A percentile compares a stretch with the other conserved stretches of the same genome.
phyloP scores from a whole-genome alignment of 2,888 invertebrate species.

The Volucella inflata region DNA sequence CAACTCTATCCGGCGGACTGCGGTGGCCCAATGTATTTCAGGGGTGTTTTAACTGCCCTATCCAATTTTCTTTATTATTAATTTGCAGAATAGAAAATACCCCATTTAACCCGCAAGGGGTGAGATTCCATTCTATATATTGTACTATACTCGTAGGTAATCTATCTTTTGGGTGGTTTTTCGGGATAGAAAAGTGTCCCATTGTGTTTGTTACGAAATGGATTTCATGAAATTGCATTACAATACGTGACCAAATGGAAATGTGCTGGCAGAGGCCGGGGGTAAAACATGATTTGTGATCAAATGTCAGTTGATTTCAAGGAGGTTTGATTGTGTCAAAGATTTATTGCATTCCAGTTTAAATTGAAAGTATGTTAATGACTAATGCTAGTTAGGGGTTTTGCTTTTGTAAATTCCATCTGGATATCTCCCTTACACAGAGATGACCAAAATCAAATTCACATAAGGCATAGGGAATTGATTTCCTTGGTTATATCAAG shows the following conservation, averaged over 20 bases:
- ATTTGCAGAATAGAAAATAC: constrained; percentile 38
- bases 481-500: too few species aligned
- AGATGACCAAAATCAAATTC: too few species aligned
- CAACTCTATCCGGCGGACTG: constrained; percentile 1
- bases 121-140: neutral
- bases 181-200: neutral
- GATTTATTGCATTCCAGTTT: too few species aligned
- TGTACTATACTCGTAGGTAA: neutral
- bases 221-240: constrained; percentile 18
- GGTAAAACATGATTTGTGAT: neutral
- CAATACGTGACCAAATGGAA: neutral
- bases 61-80: constrained; percentile 45
- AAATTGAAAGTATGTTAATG: too few species aligned
- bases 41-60: neutral
- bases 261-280: too few species aligned
- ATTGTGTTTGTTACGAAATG: constrained; percentile 8
- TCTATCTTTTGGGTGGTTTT: neutral
- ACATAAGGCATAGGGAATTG: too few species aligned
- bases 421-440: too few species aligned
- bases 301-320: neutral
- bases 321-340: too few species aligned
- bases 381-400: too few species aligned
- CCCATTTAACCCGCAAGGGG: constrained; percentile 3
- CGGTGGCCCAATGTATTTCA: constrained; percentile 7
- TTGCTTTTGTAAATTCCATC: too few species aligned